Evolutionary conservation across 64 coral and sea anemone genomes (phyloP).

Genomic region (Actinia tenebrosa): DNA sequence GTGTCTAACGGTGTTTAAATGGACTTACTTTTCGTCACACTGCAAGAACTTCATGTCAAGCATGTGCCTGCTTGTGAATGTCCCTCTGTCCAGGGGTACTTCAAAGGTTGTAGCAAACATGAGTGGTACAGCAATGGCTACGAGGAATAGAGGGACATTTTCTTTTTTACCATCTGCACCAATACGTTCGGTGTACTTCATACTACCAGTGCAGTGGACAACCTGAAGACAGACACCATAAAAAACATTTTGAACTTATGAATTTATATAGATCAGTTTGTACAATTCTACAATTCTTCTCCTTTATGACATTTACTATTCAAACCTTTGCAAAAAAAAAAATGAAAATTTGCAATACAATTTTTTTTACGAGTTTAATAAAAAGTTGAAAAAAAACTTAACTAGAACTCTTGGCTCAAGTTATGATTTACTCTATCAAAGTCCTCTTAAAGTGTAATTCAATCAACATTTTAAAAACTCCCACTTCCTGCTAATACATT

Average conservation of each 20-base stretch:
- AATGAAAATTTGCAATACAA: no score
- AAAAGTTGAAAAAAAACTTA: no score
- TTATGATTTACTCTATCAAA: background rate
- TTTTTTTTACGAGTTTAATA: no score
- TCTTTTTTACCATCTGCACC: slow-evolving; percentile 31
- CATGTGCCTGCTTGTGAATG: slow-evolving; percentile 93
- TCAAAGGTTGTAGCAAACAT: slow-evolving; percentile 98
- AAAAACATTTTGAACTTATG: no score
- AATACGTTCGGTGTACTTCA: slow-evolving; percentile 50
- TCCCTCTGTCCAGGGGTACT: slow-evolving; percentile 87
- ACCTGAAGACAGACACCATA: slow-evolving; percentile 35
- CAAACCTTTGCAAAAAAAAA: no score
- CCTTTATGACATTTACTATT: no score
- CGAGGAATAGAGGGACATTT: slow-evolving; percentile 72
- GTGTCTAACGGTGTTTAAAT: background rate
- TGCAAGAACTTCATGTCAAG: slow-evolving; percentile 95
- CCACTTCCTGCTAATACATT: background rate
- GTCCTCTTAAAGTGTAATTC: background rate
- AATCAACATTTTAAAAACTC: background rate
- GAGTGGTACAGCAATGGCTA: slow-evolving; percentile 89
- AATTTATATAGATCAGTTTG: no score
- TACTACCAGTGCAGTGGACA: slow-evolving; percentile 95
- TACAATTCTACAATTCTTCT: no score
- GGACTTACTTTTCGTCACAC: slow-evolving; percentile 82
- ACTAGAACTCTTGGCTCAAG: background rate